Base-by-base conservation (phyloP, 2,888 invertebrate species). In the Amphipoea oculea region DNA sequence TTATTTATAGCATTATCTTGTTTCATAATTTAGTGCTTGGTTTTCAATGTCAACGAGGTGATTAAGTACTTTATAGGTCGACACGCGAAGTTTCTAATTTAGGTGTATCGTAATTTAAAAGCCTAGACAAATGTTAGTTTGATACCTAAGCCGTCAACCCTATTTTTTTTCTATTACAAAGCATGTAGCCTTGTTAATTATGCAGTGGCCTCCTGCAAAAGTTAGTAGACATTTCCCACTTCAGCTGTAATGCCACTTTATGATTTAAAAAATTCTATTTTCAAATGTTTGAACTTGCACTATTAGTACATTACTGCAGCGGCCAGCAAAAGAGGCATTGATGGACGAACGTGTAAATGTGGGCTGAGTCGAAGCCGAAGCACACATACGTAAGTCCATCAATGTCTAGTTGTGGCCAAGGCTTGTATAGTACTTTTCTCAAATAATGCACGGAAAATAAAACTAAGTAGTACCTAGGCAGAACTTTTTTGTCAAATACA, bases 1-100 rank as follows among this genome's bases (percentile, higher is more conserved):
- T n/a, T n/a, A n/a, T n/a, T 79, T 60, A 83, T 40, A 29, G 23
- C 7, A 20, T 48, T 65, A 11, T 57, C 2, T 11, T 12, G 40
- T 67, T 66, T 54, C 45, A 23, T 36, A 62, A 66, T 54, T 73
- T 36, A n/a, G 12, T 60, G n/a, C 7, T 54, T 76, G 29, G 2
- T 51, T 73, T 70, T 40, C 7, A 82, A 82, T 69, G 68, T 77
- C 65, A 36, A 42, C 3, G 40, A 51, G 23, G 57, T 65, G 40
- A 40, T 36, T 11, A 17, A 6, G 12, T 48, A 40, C 20, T 54
- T 71, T 4, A 14, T 14, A 12, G 29, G 73, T 57, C 17, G 40
- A 48, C 82, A 65, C 40, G 82, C 65, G 3, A 76, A 1, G 11
- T 76, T 29, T 0, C 6, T 7, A 23, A 51, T 6, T 3, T 57